Evolutionary conservation across 2,113 vertebrate genomes (phyloP).

Genomic region (Myiozetetes cayanensis): DNA sequence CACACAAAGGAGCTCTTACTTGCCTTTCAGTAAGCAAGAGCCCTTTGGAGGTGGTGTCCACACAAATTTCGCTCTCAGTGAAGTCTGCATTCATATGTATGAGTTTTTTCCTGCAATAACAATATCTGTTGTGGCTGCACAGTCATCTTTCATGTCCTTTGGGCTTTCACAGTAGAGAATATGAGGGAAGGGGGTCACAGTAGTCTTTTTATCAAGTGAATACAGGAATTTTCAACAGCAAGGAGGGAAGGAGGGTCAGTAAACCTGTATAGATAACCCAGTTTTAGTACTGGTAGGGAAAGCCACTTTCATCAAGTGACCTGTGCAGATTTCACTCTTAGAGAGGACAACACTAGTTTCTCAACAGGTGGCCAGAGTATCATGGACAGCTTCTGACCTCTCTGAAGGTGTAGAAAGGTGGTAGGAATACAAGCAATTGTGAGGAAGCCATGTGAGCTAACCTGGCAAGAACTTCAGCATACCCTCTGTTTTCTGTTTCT

Average conservation of each 20-base stretch:
- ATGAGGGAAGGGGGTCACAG: background rate
- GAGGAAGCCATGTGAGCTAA: background rate
- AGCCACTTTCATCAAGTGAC: background rate
- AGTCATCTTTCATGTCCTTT: background rate
- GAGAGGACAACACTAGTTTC: background rate
- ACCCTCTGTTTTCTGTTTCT: background rate
- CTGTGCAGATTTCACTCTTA: background rate
- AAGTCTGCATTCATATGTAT: background rate
- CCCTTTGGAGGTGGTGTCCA: background rate
- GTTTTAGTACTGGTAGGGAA: background rate
- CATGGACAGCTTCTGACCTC: background rate
- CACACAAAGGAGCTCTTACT: conserved; percentile 26
- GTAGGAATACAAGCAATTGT: background rate
- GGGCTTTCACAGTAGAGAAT: background rate
- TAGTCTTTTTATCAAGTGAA: background rate
- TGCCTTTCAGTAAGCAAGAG: conserved; percentile 14
- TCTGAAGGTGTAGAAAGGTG: background rate
- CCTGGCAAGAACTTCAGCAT: background rate
- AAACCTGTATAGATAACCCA: background rate
- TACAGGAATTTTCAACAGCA: background rate
- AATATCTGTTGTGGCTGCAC: background rate
- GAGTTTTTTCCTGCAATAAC: background rate
- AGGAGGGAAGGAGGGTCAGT: background rate
- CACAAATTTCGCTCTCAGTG: background rate
- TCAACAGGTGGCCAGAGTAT: background rate